Conservation (phyloP, 2,888 invertebrate species). For the Drosophila phalerata region DNA sequence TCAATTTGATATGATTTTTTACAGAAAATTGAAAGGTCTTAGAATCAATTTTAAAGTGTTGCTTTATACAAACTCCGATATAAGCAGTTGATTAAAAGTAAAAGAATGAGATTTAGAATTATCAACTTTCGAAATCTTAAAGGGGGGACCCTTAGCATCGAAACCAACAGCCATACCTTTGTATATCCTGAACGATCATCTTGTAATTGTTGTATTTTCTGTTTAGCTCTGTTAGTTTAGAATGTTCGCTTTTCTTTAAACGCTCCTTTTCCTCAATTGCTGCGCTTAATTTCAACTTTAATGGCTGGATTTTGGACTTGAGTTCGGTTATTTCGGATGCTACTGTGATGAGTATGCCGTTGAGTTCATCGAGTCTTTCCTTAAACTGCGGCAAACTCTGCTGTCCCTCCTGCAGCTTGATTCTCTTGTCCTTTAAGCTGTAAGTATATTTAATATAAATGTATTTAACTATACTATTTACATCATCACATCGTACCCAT, state of each 20-base stretch:
- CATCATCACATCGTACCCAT: constrained; percentile 61
- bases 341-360: constrained; percentile 71
- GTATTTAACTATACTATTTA: background rate
- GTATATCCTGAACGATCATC: constrained; percentile 82
- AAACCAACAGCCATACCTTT: constrained; percentile 64
- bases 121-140: too few relatives aligned
- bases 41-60: too few relatives aligned
- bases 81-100: too few relatives aligned
- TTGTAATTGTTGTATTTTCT: constrained; percentile 72
- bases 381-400: constrained; percentile 86
- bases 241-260: constrained; percentile 74
- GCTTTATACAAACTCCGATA: too few relatives aligned
- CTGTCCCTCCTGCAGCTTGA: constrained; percentile 88
- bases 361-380: constrained; percentile 74
- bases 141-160: too few relatives aligned
- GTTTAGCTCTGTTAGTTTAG: constrained; percentile 68
- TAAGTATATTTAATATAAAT: background rate
- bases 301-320: constrained; percentile 86
- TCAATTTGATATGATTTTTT: too few relatives aligned
- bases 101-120: too few relatives aligned
- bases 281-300: constrained; percentile 69
- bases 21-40: too few relatives aligned
- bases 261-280: constrained; percentile 85
- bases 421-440: constrained; percentile 88
- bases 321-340: constrained; percentile 83